Evolutionary conservation across 2,797 vertebrate species (phyloP).

Genomic region (Distichodus sexfasciatus): DNA sequence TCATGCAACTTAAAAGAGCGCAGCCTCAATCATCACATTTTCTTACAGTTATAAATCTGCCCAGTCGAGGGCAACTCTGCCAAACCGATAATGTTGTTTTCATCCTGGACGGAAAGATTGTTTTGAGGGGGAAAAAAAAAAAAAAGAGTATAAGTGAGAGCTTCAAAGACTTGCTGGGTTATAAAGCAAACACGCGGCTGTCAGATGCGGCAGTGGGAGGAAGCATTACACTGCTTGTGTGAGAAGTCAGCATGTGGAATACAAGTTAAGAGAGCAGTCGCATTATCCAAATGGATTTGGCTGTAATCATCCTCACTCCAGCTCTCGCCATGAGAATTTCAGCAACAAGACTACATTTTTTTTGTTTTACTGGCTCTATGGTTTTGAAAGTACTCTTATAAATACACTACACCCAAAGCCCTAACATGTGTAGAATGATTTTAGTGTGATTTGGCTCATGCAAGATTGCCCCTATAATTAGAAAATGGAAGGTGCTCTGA

Average conservation of each 20-base stretch:
- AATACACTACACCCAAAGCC: too few species aligned
- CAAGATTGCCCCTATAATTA: too few species aligned
- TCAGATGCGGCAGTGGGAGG: background rate
- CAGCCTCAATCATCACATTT: background rate
- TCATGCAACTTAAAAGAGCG: background rate
- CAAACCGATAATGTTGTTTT: background rate
- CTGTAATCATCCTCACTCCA: background rate
- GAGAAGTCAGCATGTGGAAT: background rate
- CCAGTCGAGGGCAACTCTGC: background rate
- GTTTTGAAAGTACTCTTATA: too few species aligned
- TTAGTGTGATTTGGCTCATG: too few species aligned
- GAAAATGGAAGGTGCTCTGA: too few species aligned
- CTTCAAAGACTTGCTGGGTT: background rate
- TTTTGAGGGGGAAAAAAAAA: background rate
- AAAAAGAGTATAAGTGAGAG: background rate
- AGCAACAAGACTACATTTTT: too few species aligned
- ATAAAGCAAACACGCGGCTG: background rate
- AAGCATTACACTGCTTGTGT: background rate
- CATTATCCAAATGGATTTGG: background rate
- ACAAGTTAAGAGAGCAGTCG: background rate
- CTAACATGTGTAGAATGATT: too few species aligned
- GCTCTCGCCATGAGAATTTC: too few species aligned
- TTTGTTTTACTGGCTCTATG: too few species aligned
- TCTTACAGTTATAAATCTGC: background rate
- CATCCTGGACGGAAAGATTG: background rate